These are phyloP conservation scores for Micronycteris hirsuta DNA, from an alignment of 2,113 vertebrate genomes.

Conservation along the genomic window DNA sequence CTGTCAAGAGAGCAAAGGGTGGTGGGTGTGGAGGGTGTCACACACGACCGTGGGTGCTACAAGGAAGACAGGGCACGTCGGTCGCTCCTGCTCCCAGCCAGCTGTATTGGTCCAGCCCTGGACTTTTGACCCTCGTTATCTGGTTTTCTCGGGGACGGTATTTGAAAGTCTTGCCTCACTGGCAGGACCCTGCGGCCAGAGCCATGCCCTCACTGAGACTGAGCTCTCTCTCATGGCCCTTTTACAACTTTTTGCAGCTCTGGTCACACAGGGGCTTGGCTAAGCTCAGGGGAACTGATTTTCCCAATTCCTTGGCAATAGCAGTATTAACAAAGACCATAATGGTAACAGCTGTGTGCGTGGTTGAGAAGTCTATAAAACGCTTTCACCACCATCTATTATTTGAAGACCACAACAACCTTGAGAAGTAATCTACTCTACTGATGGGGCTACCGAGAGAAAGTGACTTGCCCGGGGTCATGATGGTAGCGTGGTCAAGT, in stretches of 20 bases:
- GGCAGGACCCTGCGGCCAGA: neutral
- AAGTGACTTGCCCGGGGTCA: neutral
- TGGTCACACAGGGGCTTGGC: neutral
- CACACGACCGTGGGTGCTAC: neutral
- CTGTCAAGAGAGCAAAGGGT: neutral
- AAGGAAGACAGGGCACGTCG: no score
- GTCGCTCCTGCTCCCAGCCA: neutral
- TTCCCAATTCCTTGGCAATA: neutral
- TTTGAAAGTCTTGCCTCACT: neutral
- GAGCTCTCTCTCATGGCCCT: neutral
- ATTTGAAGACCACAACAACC: neutral
- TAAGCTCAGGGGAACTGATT: neutral
- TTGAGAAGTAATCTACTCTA: neutral
- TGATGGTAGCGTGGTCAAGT: neutral
- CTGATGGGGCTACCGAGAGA: neutral
- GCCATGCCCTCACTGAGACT: neutral
- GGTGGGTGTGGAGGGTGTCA: neutral
- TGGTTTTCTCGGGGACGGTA: neutral
- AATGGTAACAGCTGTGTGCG: fast-evolving
- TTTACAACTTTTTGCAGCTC: neutral
- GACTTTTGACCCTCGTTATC: neutral
- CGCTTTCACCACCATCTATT: neutral
- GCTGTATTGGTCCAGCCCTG: neutral
- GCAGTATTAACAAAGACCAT: neutral
- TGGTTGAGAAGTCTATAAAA: neutral